Evolutionary conservation across 2,113 vertebrate species (phyloP).

Genomic region (Carlito syrichta): DNA sequence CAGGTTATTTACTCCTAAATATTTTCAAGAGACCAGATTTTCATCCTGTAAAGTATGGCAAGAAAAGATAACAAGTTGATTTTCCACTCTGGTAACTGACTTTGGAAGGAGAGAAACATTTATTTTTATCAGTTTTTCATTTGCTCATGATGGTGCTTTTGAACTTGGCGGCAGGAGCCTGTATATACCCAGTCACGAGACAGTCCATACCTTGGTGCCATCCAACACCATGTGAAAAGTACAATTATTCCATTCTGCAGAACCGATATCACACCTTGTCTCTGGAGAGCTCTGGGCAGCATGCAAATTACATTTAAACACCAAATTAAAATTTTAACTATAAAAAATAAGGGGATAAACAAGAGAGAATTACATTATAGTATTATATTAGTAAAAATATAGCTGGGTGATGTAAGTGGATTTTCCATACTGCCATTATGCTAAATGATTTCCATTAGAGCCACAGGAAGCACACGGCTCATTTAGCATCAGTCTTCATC

Average conservation of each 20-base stretch:
- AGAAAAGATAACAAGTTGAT: conserved; percentile 67
- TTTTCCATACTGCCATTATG: conserved; percentile 38
- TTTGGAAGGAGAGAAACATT: conserved; percentile 38
- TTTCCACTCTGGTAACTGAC: conserved; percentile 61
- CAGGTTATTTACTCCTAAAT: conserved; percentile 1
- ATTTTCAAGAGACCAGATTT: conserved; percentile 51
- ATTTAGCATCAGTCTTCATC: background rate
- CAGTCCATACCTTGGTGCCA: background rate
- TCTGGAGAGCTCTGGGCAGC: conserved; percentile 45
- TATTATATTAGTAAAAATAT: conserved; percentile 36
- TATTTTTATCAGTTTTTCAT: conserved; percentile 28
- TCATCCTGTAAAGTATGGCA: conserved; percentile 50
- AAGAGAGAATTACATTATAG: conserved; percentile 59
- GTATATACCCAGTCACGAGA: background rate
- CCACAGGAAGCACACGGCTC: background rate
- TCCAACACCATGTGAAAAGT: background rate
- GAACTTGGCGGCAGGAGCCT: background rate
- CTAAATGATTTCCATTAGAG: background rate
- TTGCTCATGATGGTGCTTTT: background rate
- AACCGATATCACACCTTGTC: conserved; percentile 24
- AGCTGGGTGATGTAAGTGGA: conserved; percentile 35
- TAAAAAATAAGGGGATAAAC: conserved; percentile 66
- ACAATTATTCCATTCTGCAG: background rate
- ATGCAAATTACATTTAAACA: conserved; percentile 61
- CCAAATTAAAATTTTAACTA: conserved; percentile 70